These are phyloP conservation scores for Psix sp. DNA, from an alignment of 1,140 invertebrate genomes.

Conservation along the genomic window DNA sequence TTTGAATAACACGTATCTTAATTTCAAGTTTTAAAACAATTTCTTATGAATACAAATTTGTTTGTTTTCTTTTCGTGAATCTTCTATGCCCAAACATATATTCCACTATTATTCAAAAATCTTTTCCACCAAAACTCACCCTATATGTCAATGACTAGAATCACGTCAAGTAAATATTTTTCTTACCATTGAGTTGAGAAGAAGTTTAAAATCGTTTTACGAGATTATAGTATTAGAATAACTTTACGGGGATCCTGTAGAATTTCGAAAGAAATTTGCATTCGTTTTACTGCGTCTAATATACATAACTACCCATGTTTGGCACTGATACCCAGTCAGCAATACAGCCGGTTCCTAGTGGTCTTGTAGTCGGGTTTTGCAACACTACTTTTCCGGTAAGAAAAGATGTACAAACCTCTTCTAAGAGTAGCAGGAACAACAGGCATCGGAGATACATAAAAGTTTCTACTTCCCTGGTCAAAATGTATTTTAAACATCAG, in stretches of 20 bases:
- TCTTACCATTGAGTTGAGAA: slow-evolving; percentile 40
- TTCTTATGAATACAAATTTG: too few species aligned
- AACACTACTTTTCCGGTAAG: slow-evolving; percentile 55
- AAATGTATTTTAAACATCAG: slow-evolving; percentile 51
- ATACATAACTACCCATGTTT: slow-evolving; percentile 75
- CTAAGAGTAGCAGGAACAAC: slow-evolving; percentile 52
- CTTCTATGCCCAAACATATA: too few species aligned
- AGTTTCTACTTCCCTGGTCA: slow-evolving; percentile 42
- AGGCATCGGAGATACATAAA: slow-evolving; percentile 33
- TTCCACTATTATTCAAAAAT: too few species aligned
- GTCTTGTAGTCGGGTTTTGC: slow-evolving; percentile 58
- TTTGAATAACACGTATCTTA: too few species aligned
- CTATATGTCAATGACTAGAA: too few species aligned
- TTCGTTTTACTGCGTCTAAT: slow-evolving; percentile 72
- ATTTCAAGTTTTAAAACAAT: too few species aligned
- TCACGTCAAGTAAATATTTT: slow-evolving; percentile 49
- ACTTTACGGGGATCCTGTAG: slow-evolving; percentile 67
- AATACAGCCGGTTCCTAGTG: slow-evolving; percentile 44
- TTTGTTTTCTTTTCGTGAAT: too few species aligned
- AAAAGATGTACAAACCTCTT: slow-evolving; percentile 60
- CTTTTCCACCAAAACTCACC: too few species aligned
- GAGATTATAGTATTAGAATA: slow-evolving; percentile 72
- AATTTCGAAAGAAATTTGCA: slow-evolving; percentile 76
- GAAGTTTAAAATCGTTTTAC: slow-evolving; percentile 73
- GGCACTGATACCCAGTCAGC: slow-evolving; percentile 69